Percentiles rank a stretch among this genome's conserved stretches.
Conservation (phyloP, 2,797 vertebrate genomes). For the Chrosomus eos region DNA sequence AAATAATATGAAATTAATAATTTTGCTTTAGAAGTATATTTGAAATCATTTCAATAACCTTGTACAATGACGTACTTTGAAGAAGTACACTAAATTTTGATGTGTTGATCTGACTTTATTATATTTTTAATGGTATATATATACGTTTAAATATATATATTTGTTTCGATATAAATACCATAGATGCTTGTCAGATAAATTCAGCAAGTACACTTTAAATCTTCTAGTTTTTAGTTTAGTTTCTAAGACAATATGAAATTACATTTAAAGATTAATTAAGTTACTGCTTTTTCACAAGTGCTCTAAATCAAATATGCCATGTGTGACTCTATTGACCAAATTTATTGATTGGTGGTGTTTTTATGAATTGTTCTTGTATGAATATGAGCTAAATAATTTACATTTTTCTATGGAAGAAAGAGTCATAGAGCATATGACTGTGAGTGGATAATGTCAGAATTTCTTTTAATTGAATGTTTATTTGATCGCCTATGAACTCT, state of each 20-base stretch:
- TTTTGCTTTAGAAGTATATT: not conserved
- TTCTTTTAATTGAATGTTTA: constrained; percentile 59
- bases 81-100: not conserved
- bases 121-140: not conserved
- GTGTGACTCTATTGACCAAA: not conserved
- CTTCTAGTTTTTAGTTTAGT: too few relatives aligned
- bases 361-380: not conserved
- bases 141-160: too few relatives aligned
- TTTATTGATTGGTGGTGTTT: not conserved
- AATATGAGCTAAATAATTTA: not conserved
- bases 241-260: too few relatives aligned
- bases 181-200: too few relatives aligned
- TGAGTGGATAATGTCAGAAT: not conserved
- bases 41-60: not conserved
- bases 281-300: not conserved
- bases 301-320: not conserved
- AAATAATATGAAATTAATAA: not conserved
- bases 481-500: constrained; percentile 58
- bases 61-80: not conserved
- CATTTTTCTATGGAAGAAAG: not conserved
- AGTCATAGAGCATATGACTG: not conserved
- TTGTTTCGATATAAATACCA: too few relatives aligned
- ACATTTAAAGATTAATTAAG: too few relatives aligned
- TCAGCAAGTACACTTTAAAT: too few relatives aligned
- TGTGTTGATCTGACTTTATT: not conserved